These are phyloP conservation scores for Megaceryle torquata DNA, from an alignment of 2,113 vertebrate genomes.

Conservation along the genomic window DNA sequence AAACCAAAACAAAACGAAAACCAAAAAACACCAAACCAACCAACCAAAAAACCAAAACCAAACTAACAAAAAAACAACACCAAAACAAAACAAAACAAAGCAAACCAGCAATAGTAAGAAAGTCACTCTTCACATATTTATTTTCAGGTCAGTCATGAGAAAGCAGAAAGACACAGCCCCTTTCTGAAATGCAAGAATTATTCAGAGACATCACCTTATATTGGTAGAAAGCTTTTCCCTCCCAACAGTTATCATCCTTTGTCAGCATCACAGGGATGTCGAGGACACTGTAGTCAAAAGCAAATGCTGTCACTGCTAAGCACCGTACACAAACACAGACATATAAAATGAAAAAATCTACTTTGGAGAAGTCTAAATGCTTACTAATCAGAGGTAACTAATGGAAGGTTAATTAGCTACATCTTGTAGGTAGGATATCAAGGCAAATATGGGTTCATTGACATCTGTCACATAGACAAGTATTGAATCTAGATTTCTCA, in stretches of 20 bases:
- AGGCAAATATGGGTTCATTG: neutral
- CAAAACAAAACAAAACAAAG: no score
- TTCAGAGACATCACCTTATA: neutral
- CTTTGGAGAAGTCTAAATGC: neutral
- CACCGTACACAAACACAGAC: neutral
- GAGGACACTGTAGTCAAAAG: neutral
- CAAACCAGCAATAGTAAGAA: neutral
- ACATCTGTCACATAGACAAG: neutral
- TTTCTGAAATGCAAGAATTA: slow-evolving; percentile 16
- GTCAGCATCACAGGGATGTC: neutral
- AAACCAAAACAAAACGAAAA: neutral
- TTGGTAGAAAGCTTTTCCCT: neutral
- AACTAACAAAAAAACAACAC: no score
- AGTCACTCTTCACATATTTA: slow-evolving; percentile 36
- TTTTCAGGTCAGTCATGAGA: slow-evolving; percentile 43
- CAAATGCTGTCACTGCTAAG: neutral
- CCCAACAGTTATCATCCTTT: neutral
- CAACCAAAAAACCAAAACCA: no score
- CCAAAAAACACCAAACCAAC: no score
- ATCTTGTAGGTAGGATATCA: neutral
- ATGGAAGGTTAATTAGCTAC: neutral
- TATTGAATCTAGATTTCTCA: neutral
- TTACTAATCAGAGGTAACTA: neutral
- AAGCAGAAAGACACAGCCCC: neutral
- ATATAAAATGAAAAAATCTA: neutral